Evolutionary conservation across 1,140 invertebrate genomes (phyloP), one percentile per base, ranked within the genome.

Genomic region (Sycophaga agraensis): DNA sequence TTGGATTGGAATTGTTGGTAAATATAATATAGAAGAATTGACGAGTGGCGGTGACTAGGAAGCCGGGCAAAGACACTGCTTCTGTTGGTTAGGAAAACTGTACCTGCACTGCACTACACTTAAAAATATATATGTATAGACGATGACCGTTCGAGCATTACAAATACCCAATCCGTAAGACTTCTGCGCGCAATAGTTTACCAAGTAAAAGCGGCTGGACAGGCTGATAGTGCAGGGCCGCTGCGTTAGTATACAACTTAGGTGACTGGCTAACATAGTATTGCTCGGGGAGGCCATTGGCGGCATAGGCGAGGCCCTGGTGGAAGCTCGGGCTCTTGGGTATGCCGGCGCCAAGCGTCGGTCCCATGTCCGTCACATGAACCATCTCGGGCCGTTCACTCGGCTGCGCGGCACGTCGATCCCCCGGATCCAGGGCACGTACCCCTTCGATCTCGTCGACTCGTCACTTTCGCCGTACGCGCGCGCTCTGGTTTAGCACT

Each of bases 321-420:
- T 92, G 90, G 76, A 91, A 92, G 71, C 90, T 91, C 34, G 91
- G 91, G 66, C 89, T 91, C 77, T 92, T 92, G 50, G 90, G 91
- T 71, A 91, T 86, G 49, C 89, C 88, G 68, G 80, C 81, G 67
- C 82, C 83, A 67, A 84, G 80, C 50, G 82, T 81, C 65, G 84
- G 83, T 69, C 74, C 77, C 69, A 82, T 77, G 66, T 80, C 81
- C 69, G 81, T 80, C 67, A 82, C 81, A 68, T 83, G 82, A 70
- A 82, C 82, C 80, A 83, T 80, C 8, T 7, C 50, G 45, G 16
- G 39, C 17, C 7, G 22, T 16, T 14, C 4, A 8, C 45, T 28
- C 26, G 26, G 4, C 6, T 28, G 14, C 21, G n/a, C n/a, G n/a
- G n/a, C n/a, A n/a, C n/a, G n/a, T n/a, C n/a, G n/a, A n/a, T n/a